These are phyloP conservation scores for Macropodus opercularis DNA, from an alignment of 2,797 vertebrate genomes.

Conservation along the genomic window DNA sequence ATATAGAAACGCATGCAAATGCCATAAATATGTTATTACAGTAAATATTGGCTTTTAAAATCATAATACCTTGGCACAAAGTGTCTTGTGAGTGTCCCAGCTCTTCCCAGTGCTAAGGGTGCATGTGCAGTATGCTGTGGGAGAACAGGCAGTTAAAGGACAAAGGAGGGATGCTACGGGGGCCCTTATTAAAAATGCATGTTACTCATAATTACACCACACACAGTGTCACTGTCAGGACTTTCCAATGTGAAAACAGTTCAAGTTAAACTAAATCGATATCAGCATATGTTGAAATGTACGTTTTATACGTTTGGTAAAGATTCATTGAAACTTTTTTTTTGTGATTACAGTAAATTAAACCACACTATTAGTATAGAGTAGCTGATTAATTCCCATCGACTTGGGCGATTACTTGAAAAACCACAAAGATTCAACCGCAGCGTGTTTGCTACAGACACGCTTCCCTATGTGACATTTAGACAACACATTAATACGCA, in stretches of 20 bases:
- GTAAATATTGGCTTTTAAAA: background rate
- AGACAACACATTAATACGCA: conserved; percentile 38
- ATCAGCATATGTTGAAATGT: background rate
- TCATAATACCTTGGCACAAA: background rate
- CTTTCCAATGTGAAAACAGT: background rate
- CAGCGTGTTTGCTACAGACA: conserved; percentile 2
- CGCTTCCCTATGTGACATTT: conserved; percentile 48
- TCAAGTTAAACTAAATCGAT: too few species aligned
- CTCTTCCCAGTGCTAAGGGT: background rate
- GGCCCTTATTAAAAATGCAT: background rate
- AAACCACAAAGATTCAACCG: too few species aligned
- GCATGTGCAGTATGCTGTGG: too few species aligned
- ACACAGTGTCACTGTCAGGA: background rate
- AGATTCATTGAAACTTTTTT: background rate
- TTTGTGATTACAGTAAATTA: too few species aligned
- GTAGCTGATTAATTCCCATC: background rate
- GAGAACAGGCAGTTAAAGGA: conserved; percentile 5
- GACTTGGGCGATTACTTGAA: background rate
- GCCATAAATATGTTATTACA: background rate
- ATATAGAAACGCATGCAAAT: too few species aligned
- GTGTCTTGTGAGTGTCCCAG: too few species aligned
- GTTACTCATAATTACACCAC: background rate
- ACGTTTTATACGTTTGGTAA: background rate
- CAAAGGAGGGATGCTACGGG: background rate
- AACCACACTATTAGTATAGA: background rate